Percentiles rank a stretch among this genome's conserved stretches.
Conservation (phyloP, 2,797 vertebrate species). For the Microctenopoma stevenorrisi region DNA sequence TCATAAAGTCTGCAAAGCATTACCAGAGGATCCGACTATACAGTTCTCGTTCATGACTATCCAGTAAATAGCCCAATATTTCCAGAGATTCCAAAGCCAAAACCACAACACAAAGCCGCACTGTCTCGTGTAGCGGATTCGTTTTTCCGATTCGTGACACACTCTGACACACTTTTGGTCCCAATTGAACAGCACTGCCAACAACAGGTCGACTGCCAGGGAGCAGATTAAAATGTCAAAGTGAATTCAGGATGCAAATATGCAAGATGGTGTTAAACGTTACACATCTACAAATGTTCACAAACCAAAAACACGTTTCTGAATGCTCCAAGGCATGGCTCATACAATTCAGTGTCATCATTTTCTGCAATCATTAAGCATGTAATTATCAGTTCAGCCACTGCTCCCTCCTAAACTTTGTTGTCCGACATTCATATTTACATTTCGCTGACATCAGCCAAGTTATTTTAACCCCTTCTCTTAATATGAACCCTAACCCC, state of each 20-base stretch:
- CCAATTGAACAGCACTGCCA: neutral
- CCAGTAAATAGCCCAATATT: neutral
- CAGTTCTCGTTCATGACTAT: constrained; percentile 14
- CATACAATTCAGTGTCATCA: neutral
- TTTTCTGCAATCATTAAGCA: neutral
- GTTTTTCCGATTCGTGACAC: too few species aligned
- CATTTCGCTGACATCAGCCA: constrained; percentile 12
- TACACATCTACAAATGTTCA: neutral
- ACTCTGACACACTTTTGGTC: neutral
- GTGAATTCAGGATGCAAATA: constrained; percentile 7
- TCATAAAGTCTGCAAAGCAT: neutral
- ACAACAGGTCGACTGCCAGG: neutral
- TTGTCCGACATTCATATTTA: neutral
- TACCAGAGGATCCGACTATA: constrained; percentile 8
- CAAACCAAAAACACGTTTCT: neutral
- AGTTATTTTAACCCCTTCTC: neutral
- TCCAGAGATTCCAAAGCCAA: neutral
- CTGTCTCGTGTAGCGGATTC: too few species aligned
- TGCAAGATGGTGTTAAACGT: neutral
- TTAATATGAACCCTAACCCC: neutral
- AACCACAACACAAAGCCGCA: too few species aligned
- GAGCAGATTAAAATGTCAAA: neutral
- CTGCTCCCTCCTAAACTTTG: neutral
- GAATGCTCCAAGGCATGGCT: neutral
- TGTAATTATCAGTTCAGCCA: neutral